Conservation (phyloP, 2,888 invertebrate species). For the Scrobipalpa costella region DNA sequence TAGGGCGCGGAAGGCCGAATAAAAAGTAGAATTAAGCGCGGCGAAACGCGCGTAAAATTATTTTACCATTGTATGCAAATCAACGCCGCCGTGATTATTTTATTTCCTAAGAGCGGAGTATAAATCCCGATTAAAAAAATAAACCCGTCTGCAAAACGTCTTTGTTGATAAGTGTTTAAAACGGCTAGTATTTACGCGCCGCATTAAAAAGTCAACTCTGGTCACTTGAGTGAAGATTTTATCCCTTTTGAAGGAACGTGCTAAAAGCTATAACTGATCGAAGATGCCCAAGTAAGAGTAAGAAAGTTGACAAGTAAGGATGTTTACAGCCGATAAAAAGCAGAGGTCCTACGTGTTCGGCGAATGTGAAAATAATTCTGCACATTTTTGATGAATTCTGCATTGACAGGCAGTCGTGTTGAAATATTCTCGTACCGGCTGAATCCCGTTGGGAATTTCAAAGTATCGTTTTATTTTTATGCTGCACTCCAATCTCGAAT, state of each 20-base stretch:
- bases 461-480: slow-evolving; percentile 19
- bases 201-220: slow-evolving; percentile 27
- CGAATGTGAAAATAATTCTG: slow-evolving; percentile 58
- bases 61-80: slow-evolving; percentile 82
- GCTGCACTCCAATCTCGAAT: slow-evolving; percentile 16
- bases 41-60: slow-evolving; percentile 82
- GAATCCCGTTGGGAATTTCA: slow-evolving; percentile 21
- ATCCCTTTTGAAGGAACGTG: slow-evolving; percentile 26
- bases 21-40: slow-evolving; percentile 80
- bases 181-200: slow-evolving; percentile 29
- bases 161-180: slow-evolving; percentile 66
- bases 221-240: slow-evolving; percentile 22
- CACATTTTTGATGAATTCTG: slow-evolving; percentile 60
- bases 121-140: slow-evolving; percentile 75
- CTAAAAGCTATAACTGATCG: slow-evolving; percentile 40
- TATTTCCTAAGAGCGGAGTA: slow-evolving; percentile 79
- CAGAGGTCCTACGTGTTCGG: slow-evolving; percentile 51
- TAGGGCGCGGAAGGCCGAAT: slow-evolving; percentile 76
- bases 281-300: slow-evolving; percentile 64
- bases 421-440: slow-evolving; percentile 33
- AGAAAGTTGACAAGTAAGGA: slow-evolving; percentile 64
- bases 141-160: slow-evolving; percentile 58
- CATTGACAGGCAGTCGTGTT: slow-evolving; percentile 51
- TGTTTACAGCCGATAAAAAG: slow-evolving; percentile 63
- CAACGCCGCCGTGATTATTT: slow-evolving; percentile 77